phyloP scores from a whole-genome alignment of 2,888 invertebrate genomes.

The Eupeodes latifasciatus region DNA sequence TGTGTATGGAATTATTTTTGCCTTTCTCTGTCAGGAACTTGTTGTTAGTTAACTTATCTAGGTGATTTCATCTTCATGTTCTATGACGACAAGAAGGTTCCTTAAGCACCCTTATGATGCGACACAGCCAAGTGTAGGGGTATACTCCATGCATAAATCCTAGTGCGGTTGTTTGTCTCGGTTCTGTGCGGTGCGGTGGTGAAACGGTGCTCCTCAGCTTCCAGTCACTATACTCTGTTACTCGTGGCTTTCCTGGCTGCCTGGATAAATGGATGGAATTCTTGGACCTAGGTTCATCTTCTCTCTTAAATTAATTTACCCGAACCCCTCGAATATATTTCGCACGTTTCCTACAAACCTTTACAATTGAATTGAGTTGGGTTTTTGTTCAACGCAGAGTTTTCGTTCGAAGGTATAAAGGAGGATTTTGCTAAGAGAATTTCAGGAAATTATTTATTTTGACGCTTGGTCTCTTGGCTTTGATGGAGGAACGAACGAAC shows the following conservation, averaged over 20 bases:
- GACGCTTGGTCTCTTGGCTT: slow-evolving; percentile 35
- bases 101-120: slow-evolving; percentile 64
- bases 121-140: slow-evolving; percentile 14
- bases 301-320: slow-evolving; percentile 30
- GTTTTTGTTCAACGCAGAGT: slow-evolving; percentile 4
- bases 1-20: slow-evolving; percentile 61
- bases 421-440: slow-evolving; percentile 32
- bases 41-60: slow-evolving; percentile 62
- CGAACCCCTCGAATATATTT: slow-evolving; percentile 18
- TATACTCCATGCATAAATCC: not conserved
- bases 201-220: not conserved
- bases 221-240: not conserved
- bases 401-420: not conserved
- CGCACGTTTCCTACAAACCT: slow-evolving; percentile 5
- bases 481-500: not conserved
- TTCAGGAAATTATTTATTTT: slow-evolving; percentile 72
- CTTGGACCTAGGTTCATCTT: slow-evolving; percentile 14
- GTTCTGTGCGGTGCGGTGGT: too few relatives aligned
- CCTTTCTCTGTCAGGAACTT: slow-evolving; percentile 39
- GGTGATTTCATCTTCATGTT: slow-evolving; percentile 68
- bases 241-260: not conserved
- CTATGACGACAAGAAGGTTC: slow-evolving; percentile 44
- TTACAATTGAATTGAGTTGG: not conserved
- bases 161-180: slow-evolving; percentile 14
- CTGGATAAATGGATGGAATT: slow-evolving; percentile 6